Evolutionary conservation across 2,113 vertebrate species (phyloP).

Genomic region (Elephas maximus): DNA sequence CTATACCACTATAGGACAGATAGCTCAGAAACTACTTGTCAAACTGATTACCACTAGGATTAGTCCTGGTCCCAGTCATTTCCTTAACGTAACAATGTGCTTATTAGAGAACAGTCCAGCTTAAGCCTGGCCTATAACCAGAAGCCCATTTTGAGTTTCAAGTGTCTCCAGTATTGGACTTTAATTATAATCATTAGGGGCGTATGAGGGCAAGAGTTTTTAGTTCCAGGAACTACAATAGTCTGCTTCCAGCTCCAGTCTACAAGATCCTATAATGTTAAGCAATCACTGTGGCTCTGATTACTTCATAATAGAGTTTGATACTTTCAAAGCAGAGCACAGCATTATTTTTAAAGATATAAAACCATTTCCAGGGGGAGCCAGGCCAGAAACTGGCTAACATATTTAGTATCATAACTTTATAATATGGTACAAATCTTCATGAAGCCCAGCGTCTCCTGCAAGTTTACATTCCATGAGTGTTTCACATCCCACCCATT

Average conservation of each 20-base stretch:
- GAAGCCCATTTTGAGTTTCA: slow-evolving; percentile 69
- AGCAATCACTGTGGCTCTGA: slow-evolving; percentile 52
- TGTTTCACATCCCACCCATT: slow-evolving; percentile 51
- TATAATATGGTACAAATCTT: slow-evolving; percentile 63
- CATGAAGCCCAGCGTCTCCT: slow-evolving; percentile 25
- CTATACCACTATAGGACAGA: background rate
- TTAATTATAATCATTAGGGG: slow-evolving; percentile 68
- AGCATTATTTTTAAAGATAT: slow-evolving; percentile 63
- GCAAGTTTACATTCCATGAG: slow-evolving; percentile 64
- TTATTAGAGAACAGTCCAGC: slow-evolving; percentile 54
- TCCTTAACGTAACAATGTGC: slow-evolving; percentile 58
- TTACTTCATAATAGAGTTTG: slow-evolving; percentile 64
- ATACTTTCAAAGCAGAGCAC: slow-evolving; percentile 53
- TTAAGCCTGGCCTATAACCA: slow-evolving; percentile 48
- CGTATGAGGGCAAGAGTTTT: slow-evolving; percentile 55
- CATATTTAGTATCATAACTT: slow-evolving; percentile 52
- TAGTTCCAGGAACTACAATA: slow-evolving; percentile 49
- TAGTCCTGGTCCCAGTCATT: slow-evolving; percentile 55
- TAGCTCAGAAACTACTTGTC: slow-evolving; percentile 62
- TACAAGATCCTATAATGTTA: slow-evolving; percentile 49
- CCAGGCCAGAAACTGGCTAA: slow-evolving; percentile 36
- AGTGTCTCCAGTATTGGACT: slow-evolving; percentile 34
- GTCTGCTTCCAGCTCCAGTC: slow-evolving; percentile 45
- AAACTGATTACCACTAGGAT: slow-evolving; percentile 55
- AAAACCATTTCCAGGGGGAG: slow-evolving; percentile 51